phyloP scores from a whole-genome alignment of 1,140 invertebrate genomes.

The Apolygus lucorum region DNA sequence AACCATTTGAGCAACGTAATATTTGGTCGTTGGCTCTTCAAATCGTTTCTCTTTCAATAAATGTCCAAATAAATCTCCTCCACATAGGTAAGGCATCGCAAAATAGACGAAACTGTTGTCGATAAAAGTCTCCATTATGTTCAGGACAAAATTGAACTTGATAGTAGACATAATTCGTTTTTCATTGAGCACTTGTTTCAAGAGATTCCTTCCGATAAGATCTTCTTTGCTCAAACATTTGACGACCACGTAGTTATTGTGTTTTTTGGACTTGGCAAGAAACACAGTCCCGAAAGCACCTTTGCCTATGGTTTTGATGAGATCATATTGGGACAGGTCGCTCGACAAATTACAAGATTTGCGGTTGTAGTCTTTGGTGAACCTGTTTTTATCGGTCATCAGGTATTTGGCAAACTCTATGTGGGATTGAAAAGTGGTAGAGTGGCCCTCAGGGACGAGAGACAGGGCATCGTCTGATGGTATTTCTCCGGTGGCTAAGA shows the following conservation, averaged over 20 bases:
- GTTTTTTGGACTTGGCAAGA: neutral
- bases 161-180: neutral
- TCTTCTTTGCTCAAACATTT: neutral
- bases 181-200: neutral
- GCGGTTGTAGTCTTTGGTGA: neutral
- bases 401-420: neutral
- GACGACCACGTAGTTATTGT: neutral
- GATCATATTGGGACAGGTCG: too few relatives aligned
- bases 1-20: too few relatives aligned
- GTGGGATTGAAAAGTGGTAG: too few relatives aligned
- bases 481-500: too few relatives aligned
- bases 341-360: constrained; percentile 16
- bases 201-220: neutral
- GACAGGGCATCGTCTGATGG: too few relatives aligned
- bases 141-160: neutral
- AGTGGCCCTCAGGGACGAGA: too few relatives aligned
- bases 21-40: constrained; percentile 70
- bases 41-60: constrained; percentile 54
- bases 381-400: neutral
- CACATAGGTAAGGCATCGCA: constrained; percentile 66
- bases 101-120: constrained; percentile 77
- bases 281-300: neutral
- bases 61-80: constrained; percentile 76
- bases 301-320: neutral
- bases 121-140: constrained; percentile 74